These are phyloP conservation scores for Montipora capricornis DNA, from an alignment of 64 coral and sea anemone genomes.

Conservation along the genomic window DNA sequence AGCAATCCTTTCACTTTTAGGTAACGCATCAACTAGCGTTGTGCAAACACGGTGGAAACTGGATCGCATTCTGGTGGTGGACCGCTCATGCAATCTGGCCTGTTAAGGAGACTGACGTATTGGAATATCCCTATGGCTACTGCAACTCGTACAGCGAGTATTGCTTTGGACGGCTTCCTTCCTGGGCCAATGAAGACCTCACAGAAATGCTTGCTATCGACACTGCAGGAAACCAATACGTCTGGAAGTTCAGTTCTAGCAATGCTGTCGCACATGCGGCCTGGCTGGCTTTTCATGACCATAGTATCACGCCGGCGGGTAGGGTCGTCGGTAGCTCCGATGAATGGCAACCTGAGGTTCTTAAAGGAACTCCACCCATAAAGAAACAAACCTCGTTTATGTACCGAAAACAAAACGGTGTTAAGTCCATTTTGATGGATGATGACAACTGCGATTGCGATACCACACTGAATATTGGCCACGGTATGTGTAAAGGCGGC, in stretches of 20 bases:
- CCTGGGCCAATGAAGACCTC: slow-evolving; percentile 70
- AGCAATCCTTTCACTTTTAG: neutral
- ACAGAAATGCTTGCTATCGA: slow-evolving; percentile 80
- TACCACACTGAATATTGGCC: slow-evolving; percentile 69
- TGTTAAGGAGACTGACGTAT: slow-evolving; percentile 39
- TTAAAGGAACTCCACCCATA: slow-evolving; percentile 66
- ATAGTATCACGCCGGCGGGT: slow-evolving; percentile 35
- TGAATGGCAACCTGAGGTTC: slow-evolving; percentile 57
- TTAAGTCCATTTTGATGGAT: slow-evolving; percentile 73
- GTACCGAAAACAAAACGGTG: slow-evolving; percentile 67
- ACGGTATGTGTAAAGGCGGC: slow-evolving; percentile 51
- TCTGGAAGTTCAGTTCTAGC: slow-evolving; percentile 65
- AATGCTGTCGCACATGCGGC: slow-evolving; percentile 74
- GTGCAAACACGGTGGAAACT: slow-evolving; percentile 74
- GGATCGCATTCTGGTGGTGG: slow-evolving; percentile 85
- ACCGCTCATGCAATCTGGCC: slow-evolving; percentile 68
- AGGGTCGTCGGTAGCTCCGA: slow-evolving; percentile 21
- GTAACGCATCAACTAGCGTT: neutral
- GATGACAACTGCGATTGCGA: slow-evolving; percentile 75
- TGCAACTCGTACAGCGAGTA: slow-evolving; percentile 57
- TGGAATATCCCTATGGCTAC: slow-evolving; percentile 46
- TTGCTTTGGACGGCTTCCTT: slow-evolving; percentile 80
- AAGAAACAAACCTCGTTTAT: slow-evolving; percentile 70
- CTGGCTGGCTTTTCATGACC: slow-evolving; percentile 77
- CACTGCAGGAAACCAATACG: slow-evolving; percentile 63